Evolutionary conservation across 2,113 vertebrate species (phyloP).

Genomic region (Zosterops hypoxanthus): DNA sequence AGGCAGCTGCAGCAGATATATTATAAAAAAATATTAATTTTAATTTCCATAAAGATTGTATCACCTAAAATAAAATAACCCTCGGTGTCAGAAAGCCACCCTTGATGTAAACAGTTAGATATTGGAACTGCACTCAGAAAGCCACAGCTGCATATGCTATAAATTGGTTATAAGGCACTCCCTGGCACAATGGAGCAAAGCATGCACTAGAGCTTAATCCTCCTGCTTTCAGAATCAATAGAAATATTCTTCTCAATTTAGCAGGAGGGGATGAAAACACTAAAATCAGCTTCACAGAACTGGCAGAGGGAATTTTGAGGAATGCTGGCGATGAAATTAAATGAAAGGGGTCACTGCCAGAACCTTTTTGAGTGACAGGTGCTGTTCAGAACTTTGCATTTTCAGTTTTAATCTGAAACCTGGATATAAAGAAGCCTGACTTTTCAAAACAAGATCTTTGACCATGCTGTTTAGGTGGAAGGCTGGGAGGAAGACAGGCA

Average conservation of each 20-base stretch:
- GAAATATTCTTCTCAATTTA: conserved; percentile 25
- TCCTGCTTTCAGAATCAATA: conserved; percentile 27
- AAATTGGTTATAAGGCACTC: not conserved
- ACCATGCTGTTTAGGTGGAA: not conserved
- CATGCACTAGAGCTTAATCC: not conserved
- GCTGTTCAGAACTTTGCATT: not conserved
- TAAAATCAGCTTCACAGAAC: not conserved
- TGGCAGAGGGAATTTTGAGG: not conserved
- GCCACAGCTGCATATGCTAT: not conserved
- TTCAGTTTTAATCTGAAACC: not conserved
- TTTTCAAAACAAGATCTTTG: conserved; percentile 5
- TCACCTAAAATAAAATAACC: not conserved
- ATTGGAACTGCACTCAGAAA: not conserved
- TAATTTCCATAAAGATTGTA: not conserved
- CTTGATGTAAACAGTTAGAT: not conserved
- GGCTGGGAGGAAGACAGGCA: not conserved
- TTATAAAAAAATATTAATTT: not conserved
- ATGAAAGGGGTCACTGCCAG: not conserved
- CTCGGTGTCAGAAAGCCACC: not conserved
- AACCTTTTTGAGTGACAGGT: not conserved
- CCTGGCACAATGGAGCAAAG: not conserved
- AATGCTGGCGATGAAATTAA: not conserved
- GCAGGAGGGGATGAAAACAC: not conserved
- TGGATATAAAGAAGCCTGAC: not conserved
- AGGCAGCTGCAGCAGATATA: not conserved